Percentiles rank a stretch among this genome's conserved stretches.
These are phyloP conservation scores for Camelus bactrianus DNA, from an alignment of 2,113 vertebrate genomes.

Conservation along the genomic window DNA sequence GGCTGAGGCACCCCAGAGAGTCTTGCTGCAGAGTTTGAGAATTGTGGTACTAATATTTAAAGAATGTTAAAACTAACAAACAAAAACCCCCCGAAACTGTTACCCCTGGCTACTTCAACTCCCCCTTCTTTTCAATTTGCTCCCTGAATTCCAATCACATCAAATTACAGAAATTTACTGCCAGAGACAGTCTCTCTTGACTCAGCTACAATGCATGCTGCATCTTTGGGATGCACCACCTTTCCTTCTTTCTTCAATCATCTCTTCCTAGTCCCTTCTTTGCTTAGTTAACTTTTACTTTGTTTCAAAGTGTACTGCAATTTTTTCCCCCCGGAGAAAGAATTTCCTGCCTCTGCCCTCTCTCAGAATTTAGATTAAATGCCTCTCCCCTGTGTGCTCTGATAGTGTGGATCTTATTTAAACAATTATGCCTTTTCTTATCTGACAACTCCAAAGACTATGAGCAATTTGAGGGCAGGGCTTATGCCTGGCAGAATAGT, in stretches of 20 bases:
- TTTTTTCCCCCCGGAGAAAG: neutral
- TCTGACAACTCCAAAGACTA: neutral
- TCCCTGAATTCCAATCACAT: conserved; percentile 25
- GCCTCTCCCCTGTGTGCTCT: neutral
- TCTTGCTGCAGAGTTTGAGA: neutral
- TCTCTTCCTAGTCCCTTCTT: conserved; percentile 20
- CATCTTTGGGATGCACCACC: neutral
- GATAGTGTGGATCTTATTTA: neutral
- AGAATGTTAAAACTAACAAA: neutral
- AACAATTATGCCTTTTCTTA: conserved; percentile 19
- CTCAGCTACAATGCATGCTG: neutral
- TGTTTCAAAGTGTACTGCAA: conserved; percentile 44
- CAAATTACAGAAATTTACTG: neutral
- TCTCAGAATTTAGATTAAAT: conserved; percentile 12
- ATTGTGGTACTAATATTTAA: neutral
- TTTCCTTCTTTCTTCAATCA: neutral
- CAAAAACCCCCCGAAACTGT: neutral
- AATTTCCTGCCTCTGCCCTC: conserved; percentile 3
- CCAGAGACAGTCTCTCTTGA: neutral
- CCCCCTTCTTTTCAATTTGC: conserved; percentile 32
- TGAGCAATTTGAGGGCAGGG: neutral
- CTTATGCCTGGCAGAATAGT: neutral
- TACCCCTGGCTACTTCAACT: neutral
- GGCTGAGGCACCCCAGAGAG: neutral
- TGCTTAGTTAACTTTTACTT: conserved; percentile 13